These are phyloP conservation scores for Acanthisitta chloris DNA, from an alignment of 2,113 vertebrate genomes.

Conservation along the genomic window DNA sequence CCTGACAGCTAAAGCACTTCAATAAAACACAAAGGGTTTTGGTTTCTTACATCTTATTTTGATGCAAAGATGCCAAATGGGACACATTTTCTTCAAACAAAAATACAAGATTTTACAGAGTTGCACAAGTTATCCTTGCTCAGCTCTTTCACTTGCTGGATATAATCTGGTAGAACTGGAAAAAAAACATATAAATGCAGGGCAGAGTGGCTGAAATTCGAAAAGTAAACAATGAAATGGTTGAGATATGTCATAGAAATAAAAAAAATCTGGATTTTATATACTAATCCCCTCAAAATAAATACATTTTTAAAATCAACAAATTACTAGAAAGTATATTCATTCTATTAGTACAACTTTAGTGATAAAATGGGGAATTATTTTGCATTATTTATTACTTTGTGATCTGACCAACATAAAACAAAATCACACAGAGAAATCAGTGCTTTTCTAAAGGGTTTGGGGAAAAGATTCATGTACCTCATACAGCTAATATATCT, in stretches of 20 bases:
- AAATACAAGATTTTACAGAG: background rate
- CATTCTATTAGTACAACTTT: background rate
- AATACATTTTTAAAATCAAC: background rate
- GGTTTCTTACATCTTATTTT: background rate
- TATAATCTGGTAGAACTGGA: background rate
- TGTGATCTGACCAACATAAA: background rate
- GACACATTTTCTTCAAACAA: background rate
- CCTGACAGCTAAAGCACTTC: background rate
- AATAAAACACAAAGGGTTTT: background rate
- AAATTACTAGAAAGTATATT: background rate
- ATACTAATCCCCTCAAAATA: background rate
- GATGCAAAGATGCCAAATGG: background rate
- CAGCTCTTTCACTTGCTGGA: background rate
- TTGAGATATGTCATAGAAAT: background rate
- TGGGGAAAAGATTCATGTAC: background rate
- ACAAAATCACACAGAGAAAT: background rate
- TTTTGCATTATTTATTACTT: background rate
- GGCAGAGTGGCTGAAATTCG: background rate
- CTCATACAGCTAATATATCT: background rate
- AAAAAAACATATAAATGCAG: background rate
- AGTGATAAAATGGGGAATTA: background rate
- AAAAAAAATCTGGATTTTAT: background rate
- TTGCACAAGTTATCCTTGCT: background rate
- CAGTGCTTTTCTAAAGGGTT: background rate
- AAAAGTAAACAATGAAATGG: background rate